These are phyloP conservation scores for Agrotis ipsilon DNA, from an alignment of 2,888 invertebrate species.

Conservation along the genomic window DNA sequence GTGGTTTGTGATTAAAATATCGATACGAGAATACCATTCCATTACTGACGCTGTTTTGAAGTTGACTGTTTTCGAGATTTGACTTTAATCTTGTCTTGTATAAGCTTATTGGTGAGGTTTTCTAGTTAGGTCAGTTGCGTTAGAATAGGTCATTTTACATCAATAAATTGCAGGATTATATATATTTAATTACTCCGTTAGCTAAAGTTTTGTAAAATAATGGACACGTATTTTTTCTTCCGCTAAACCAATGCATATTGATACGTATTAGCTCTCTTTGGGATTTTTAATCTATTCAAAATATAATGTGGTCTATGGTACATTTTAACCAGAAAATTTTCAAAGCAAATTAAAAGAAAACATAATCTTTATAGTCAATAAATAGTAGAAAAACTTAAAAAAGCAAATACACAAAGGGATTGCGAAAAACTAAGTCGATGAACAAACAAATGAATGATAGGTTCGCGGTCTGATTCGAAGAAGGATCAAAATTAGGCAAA, in stretches of 20 bases:
- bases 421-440: not conserved
- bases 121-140: too few relatives aligned
- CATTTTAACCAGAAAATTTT: not conserved
- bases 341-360: not conserved
- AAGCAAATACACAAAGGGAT: not conserved
- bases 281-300: too few relatives aligned
- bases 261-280: too few relatives aligned
- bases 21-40: not conserved
- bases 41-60: not conserved
- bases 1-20: slow-evolving; percentile 26
- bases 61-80: not conserved
- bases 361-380: not conserved
- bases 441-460: slow-evolving; percentile 37
- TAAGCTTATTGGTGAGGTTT: not conserved
- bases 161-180: too few relatives aligned
- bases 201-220: too few relatives aligned
- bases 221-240: too few relatives aligned
- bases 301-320: too few relatives aligned
- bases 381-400: not conserved
- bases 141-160: too few relatives aligned
- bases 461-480: not conserved
- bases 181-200: too few relatives aligned
- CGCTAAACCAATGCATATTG: too few relatives aligned
- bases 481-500: slow-evolving; percentile 28
- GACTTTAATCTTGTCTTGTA: not conserved